Evolutionary conservation across 2,888 invertebrate genomes (phyloP).

Genomic region (Tipula confusa): DNA sequence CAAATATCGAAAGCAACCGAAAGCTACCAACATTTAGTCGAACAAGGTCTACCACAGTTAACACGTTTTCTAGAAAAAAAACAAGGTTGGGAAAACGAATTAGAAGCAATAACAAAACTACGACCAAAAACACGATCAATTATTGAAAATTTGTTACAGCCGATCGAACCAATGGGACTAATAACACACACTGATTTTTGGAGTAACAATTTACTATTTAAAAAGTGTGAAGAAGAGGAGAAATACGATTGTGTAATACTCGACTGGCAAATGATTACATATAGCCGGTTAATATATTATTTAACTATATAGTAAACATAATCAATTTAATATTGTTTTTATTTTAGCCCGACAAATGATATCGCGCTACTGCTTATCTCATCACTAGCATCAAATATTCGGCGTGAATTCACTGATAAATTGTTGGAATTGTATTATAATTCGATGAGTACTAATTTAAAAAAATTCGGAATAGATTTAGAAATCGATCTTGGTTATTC

Average conservation of each 20-base stretch:
- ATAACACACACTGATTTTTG: slow-evolving; percentile 81
- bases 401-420: slow-evolving; percentile 59
- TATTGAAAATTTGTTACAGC: slow-evolving; percentile 65
- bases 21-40: slow-evolving; percentile 72
- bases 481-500: slow-evolving; percentile 55
- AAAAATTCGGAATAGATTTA: slow-evolving; percentile 60
- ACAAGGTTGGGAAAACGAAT: slow-evolving; percentile 58
- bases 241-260: slow-evolving; percentile 62
- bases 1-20: slow-evolving; percentile 74
- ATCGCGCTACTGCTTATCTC: slow-evolving; percentile 68
- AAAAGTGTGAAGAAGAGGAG: slow-evolving; percentile 49
- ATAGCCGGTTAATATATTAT: slow-evolving; percentile 51
- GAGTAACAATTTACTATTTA: slow-evolving; percentile 74
- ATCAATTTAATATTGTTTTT: background rate
- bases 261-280: slow-evolving; percentile 82
- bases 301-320: background rate
- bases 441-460: slow-evolving; percentile 58
- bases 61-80: slow-evolving; percentile 65
- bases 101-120: slow-evolving; percentile 57
- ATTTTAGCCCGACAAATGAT: slow-evolving; percentile 65
- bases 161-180: slow-evolving; percentile 67
- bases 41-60: slow-evolving; percentile 71
- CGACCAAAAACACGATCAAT: slow-evolving; percentile 66
- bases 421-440: slow-evolving; percentile 69
- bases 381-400: slow-evolving; percentile 66